Percentiles rank a stretch among this genome's conserved stretches.
phyloP scores from a whole-genome alignment of 1,140 invertebrate species.

The Acromyrmex charruanus region DNA sequence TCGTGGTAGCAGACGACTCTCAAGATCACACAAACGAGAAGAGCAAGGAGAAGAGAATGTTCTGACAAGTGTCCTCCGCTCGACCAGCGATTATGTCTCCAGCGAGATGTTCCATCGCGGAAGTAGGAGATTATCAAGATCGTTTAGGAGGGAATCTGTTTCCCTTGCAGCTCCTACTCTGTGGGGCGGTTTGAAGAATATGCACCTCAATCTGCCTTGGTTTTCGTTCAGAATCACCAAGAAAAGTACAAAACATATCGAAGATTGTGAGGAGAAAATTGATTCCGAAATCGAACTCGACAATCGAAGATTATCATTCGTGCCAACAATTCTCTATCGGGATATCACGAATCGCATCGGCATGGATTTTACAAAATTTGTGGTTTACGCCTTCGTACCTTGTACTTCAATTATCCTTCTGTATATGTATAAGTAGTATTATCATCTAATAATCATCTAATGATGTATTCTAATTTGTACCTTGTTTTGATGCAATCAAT shows the following conservation, averaged over 20 bases:
- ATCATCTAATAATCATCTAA: background rate
- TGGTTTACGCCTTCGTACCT: constrained; percentile 81
- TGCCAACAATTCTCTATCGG: constrained; percentile 78
- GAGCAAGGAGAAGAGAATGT: background rate
- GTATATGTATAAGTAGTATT: constrained; percentile 76
- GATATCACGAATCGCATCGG: constrained; percentile 76
- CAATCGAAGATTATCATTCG: constrained; percentile 78
- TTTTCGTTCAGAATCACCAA: constrained; percentile 21
- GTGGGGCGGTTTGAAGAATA: constrained; percentile 3
- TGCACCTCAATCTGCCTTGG: constrained; percentile 28
- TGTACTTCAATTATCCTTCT: constrained; percentile 79
- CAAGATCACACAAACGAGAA: constrained; percentile 46
- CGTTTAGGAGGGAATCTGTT: constrained; percentile 32
- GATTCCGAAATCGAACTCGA: constrained; percentile 64
- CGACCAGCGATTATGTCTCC: constrained; percentile 42
- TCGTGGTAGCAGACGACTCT: constrained; percentile 55
- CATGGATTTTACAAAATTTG: constrained; percentile 79
- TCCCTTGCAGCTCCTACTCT: background rate
- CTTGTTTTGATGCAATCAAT: background rate
- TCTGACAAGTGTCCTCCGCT: constrained; percentile 32
- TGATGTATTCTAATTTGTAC: background rate
- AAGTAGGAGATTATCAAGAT: constrained; percentile 58
- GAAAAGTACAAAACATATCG: background rate
- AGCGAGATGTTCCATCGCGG: constrained; percentile 65
- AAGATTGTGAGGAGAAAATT: constrained; percentile 56